Evolutionary conservation across 2,888 invertebrate genomes (phyloP).

Genomic region (Cloeon dipterum): DNA sequence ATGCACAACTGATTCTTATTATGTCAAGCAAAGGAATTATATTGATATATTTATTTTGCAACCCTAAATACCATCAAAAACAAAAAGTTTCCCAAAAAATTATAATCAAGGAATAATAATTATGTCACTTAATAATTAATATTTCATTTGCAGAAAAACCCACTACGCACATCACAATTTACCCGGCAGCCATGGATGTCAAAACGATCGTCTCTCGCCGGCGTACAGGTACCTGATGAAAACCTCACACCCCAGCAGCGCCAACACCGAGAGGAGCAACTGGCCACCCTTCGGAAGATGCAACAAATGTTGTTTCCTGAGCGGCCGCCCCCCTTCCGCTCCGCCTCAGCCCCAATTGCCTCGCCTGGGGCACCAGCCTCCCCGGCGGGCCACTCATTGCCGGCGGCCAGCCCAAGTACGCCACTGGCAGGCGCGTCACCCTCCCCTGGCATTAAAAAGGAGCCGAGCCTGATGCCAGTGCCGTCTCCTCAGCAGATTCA

Average conservation of each 20-base stretch:
- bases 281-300: conserved; percentile 79
- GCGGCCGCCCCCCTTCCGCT: conserved; percentile 19
- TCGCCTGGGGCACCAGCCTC: conserved; percentile 9
- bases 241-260: conserved; percentile 90
- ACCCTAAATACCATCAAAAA: too few relatives aligned
- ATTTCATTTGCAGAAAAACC: conserved; percentile 65
- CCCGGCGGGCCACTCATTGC: conserved; percentile 15
- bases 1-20: too few relatives aligned
- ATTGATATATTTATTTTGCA: too few relatives aligned
- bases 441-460: conserved; percentile 23
- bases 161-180: conserved; percentile 70
- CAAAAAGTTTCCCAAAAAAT: too few relatives aligned
- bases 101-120: too few relatives aligned
- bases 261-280: conserved; percentile 77
- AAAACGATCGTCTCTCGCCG: conserved; percentile 13
- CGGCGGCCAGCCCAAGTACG: conserved; percentile 10
- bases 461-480: conserved; percentile 83
- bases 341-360: conserved; percentile 3
- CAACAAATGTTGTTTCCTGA: conserved; percentile 83
- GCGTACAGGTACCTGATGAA: conserved; percentile 85
- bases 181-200: conserved; percentile 34
- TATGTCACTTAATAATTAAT: too few relatives aligned
- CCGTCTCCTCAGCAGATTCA: conserved; percentile 92
- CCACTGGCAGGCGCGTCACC: neutral
- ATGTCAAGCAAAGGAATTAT: too few relatives aligned